These are phyloP conservation scores for Triplophysa yarkandensis DNA, from an alignment of 2,797 vertebrate species.

Conservation along the genomic window DNA sequence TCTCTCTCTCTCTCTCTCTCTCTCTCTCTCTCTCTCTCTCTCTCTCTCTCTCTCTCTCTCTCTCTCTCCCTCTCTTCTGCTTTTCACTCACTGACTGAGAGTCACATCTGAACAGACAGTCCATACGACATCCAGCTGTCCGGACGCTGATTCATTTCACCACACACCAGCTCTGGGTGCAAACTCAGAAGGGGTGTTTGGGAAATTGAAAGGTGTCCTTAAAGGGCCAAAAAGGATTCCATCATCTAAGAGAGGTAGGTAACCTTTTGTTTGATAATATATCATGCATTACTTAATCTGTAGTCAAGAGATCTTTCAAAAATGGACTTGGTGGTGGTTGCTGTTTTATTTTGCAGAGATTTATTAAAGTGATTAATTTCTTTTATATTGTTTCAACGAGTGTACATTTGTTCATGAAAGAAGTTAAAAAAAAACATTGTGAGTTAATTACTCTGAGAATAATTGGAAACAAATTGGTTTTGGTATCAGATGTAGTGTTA, in stretches of 20 bases:
- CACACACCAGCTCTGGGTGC: conserved; percentile 80
- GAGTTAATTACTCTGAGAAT: neutral
- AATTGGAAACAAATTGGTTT: neutral
- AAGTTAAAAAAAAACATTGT: neutral
- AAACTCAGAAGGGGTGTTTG: conserved; percentile 81
- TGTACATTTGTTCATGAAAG: neutral
- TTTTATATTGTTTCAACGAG: neutral
- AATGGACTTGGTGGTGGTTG: neutral
- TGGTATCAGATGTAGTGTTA: too few relatives aligned
- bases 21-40: conserved; percentile 48
- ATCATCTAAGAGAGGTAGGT: conserved; percentile 72
- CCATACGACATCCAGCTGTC: conserved; percentile 68
- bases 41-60: conserved; percentile 58
- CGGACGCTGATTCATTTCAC: conserved; percentile 77
- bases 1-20: conserved; percentile 52
- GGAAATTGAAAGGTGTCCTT: conserved; percentile 76
- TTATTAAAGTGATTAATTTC: neutral
- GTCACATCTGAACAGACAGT: conserved; percentile 67
- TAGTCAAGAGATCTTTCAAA: conserved; percentile 2
- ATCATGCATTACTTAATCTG: conserved; percentile 4
- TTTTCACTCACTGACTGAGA: conserved; percentile 62
- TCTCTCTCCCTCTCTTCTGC: conserved; percentile 22
- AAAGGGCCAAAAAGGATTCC: conserved; percentile 67
- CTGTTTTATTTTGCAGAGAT: neutral
- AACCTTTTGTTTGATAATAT: conserved; percentile 24